These are phyloP conservation scores for Hydriomena furcata DNA, from an alignment of 2,888 invertebrate genomes.

Conservation along the genomic window DNA sequence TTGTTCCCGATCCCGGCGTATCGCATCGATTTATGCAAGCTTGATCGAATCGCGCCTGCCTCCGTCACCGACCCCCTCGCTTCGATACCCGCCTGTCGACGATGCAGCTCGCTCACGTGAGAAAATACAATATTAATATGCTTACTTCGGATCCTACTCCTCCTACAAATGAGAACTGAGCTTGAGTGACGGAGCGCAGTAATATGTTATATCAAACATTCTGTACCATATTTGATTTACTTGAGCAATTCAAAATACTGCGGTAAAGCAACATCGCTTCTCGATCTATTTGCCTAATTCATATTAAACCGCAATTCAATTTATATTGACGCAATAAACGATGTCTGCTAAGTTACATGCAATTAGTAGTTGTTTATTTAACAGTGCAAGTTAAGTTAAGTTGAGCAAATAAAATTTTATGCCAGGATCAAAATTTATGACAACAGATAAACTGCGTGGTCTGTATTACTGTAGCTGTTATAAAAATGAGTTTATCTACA, in stretches of 20 bases:
- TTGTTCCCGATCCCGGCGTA: slow-evolving; percentile 76
- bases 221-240: slow-evolving; percentile 6
- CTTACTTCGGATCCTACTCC: slow-evolving; percentile 18
- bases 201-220: neutral
- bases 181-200: neutral
- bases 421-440: slow-evolving; percentile 29
- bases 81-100: slow-evolving; percentile 53
- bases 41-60: slow-evolving; percentile 70
- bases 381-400: slow-evolving; percentile 16
- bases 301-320: slow-evolving; percentile 18
- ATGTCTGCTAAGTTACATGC: slow-evolving; percentile 25
- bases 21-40: slow-evolving; percentile 81
- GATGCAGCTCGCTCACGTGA: slow-evolving; percentile 39
- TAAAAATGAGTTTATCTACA: slow-evolving; percentile 21
- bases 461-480: slow-evolving; percentile 21
- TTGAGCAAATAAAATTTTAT: slow-evolving; percentile 26
- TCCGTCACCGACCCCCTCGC: slow-evolving; percentile 50
- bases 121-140: slow-evolving; percentile 46
- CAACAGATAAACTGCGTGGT: slow-evolving; percentile 21
- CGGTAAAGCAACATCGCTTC: slow-evolving; percentile 6
- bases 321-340: slow-evolving; percentile 28
- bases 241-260: slow-evolving; percentile 5
- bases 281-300: slow-evolving; percentile 28
- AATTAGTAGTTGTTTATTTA: slow-evolving; percentile 30
- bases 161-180: slow-evolving; percentile 9